These are phyloP conservation scores for Cryptocephalus primarius DNA, from an alignment of 2,888 invertebrate species.

Conservation along the genomic window DNA sequence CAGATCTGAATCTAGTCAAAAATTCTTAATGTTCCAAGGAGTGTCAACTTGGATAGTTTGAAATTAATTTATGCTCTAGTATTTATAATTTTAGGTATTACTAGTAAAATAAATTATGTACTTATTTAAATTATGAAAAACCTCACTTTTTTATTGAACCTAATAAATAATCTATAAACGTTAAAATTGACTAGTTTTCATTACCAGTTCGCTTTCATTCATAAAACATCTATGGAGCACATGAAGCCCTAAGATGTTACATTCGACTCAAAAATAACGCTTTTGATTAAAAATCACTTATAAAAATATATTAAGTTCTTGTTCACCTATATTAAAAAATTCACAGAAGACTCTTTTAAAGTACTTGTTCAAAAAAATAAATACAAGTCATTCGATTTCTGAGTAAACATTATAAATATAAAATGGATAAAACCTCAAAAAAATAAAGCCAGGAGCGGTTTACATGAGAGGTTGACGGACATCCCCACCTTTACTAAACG, in stretches of 20 bases:
- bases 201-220: no score
- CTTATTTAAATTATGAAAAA: slow-evolving; percentile 25
- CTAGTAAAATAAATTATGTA: slow-evolving; percentile 25
- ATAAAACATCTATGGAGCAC: no score
- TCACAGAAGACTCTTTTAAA: no score
- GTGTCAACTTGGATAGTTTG: slow-evolving; percentile 15
- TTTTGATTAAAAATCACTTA: no score
- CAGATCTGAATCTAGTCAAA: slow-evolving; percentile 24
- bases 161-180: neutral
- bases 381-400: no score
- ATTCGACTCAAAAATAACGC: no score
- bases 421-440: neutral
- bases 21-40: slow-evolving; percentile 19
- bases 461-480: slow-evolving; percentile 6
- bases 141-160: neutral
- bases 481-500: slow-evolving; percentile 20
- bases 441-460: neutral
- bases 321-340: no score
- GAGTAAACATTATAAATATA: no score
- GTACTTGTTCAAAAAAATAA: no score
- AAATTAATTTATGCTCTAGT: slow-evolving; percentile 20
- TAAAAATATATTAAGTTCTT: no score
- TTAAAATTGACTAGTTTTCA: no score
- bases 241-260: no score
- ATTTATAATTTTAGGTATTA: slow-evolving; percentile 27